Evolutionary conservation across 92 coral and sea anemone genomes (phyloP), one percentile per base, ranked within the genome.

Genomic region (Anthopleura xanthogrammica): DNA sequence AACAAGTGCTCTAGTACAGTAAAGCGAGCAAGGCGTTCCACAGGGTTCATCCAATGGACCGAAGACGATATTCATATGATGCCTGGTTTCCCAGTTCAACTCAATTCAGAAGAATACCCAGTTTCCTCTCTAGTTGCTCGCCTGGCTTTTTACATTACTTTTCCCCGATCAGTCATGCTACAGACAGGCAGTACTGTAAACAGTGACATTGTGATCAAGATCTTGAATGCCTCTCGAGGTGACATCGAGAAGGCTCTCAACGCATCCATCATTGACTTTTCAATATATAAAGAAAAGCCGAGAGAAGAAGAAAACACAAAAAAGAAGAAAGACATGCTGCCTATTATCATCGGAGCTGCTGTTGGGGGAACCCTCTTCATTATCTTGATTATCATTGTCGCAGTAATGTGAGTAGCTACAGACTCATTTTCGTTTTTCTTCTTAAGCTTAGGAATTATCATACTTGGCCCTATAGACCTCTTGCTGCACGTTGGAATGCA

Each of bases 31-130:
- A 68, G 74, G 41, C 11, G 16, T 68, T 68, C 16, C 40, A 22
- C 6, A 7, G 40, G 4, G 11, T 29, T 22, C 36, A 22, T 68
- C 36, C 2, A 13, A 7, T 29, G 41, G 36, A 68, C 24, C 41
- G 4, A 24, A 68, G 74, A 12, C 42, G 13, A 68, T 29, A 23
- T 68, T 68, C 24, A 87, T 48, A 78, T 87, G 13, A 72, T 87
- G 56, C 87, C 90, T 57, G 90, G 90, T 12, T 87, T 77, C 16
- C 87, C 87, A 3, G 41, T 77, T 20, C 87, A 83, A 60, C 77
- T 72, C 50, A 46, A 46, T 46, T 46, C 50, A 46, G 7, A 46
- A 9, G 9, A 46, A 46, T 46, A 2, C 50, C 50, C 50, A 46
- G 50, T 9, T 16, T 72, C 68, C 4, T 29, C 55, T 39, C 24